Evolutionary conservation across 2,888 invertebrate genomes (phyloP).

Genomic region (Antitype chi): DNA sequence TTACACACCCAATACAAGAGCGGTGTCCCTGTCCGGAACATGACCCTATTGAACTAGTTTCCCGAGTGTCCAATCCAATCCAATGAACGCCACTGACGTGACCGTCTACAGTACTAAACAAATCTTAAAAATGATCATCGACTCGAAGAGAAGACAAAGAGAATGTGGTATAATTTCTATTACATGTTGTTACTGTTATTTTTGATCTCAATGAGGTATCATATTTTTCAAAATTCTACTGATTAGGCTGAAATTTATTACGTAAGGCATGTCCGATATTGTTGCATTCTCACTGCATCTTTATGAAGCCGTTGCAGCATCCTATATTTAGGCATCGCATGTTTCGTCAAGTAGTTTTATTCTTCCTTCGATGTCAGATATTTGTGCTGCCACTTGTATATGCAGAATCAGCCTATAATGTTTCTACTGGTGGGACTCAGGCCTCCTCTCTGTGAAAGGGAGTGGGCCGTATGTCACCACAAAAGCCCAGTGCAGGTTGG

Average conservation of each 20-base stretch:
- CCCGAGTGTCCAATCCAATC: neutral
- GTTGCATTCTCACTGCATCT: neutral
- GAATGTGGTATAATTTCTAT: neutral
- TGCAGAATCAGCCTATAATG: no score
- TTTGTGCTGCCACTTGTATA: neutral
- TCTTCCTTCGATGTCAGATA: neutral
- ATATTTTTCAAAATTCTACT: neutral
- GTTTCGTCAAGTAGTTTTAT: neutral
- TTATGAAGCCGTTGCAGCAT: neutral
- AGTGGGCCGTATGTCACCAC: no score
- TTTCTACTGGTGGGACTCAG: no score
- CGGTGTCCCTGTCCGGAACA: neutral
- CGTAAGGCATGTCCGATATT: neutral
- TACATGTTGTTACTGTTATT: neutral
- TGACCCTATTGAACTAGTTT: neutral
- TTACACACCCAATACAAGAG: neutral
- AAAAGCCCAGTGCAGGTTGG: no score
- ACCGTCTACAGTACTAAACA: neutral
- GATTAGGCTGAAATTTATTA: neutral
- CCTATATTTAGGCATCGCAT: neutral
- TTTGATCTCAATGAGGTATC: neutral
- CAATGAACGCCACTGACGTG: neutral
- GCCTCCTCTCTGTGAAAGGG: no score
- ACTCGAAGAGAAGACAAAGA: neutral
- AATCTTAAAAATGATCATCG: neutral